Base-by-base conservation (phyloP, 2,113 vertebrate genomes). In the Hiodon alosoides region DNA sequence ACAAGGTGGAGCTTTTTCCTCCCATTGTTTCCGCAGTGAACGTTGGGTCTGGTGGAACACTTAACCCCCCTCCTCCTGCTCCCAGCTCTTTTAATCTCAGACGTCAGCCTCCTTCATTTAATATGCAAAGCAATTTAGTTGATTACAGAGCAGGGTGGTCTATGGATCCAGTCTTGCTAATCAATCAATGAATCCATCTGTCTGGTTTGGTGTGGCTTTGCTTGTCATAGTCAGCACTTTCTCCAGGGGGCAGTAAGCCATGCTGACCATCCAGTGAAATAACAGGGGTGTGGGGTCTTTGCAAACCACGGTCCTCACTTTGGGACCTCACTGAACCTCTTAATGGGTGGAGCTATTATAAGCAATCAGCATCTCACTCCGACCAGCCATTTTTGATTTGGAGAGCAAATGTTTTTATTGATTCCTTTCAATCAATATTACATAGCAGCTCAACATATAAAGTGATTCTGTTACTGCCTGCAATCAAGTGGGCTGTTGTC, bases 151-250 rank as follows among this genome's bases (percentile, higher is more conserved):
- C 66, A 59, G 54, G 74, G 75, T 59, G 52, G 78, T 70, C 66
- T 74, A 76, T 81, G 50, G 80, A 76, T 76, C 71, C 54, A 67
- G 71, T 61, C 72, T 58, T 31, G 31, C 5, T 5, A 81, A 81
- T 84, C 84, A 67, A 60, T 86, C 82, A 78, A 78, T 79, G 53
- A 69, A 78, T 73, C 77, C 52, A 1, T 84, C 82, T 83, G 74
- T 50, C 7, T 46, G 10, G 67, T 58, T 67, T 48, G 0, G 71
- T 72, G 73, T 73, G 58, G 61, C 9, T 66, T 60, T 50, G 72
- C 68, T 54, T 74, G 55, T 71, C 71, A 68, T 77, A 62, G 78
- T 82, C 76, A 80, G 77, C 72, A 73, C 79, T 80, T 85, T 72
- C 64, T 46, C 11, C 62, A 6, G 17, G 67, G 16, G 16, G 46